Evolutionary conservation across 2,113 vertebrate genomes (phyloP), one percentile per base, ranked within the genome.

Genomic region (Clupea harengus): DNA sequence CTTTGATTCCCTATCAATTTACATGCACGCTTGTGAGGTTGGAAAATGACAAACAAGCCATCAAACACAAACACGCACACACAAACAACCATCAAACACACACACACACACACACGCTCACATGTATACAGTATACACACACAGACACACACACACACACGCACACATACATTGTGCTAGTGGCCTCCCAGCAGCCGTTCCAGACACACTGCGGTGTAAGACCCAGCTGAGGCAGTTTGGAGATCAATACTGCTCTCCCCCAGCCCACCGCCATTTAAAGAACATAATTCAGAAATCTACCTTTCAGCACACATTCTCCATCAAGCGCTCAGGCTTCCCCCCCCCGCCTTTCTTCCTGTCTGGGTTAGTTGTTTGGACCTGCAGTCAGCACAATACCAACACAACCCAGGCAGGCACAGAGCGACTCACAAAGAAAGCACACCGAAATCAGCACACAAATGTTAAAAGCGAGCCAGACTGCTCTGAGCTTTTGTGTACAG

Each of bases 261-360:
- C 94, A 95, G 95, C 95, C 94, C 88, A 91, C 94, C 94, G 96
- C 96, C 97, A 98, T 98, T 98, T 97, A 97, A 96, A 97, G 97
- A 98, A 97, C 96, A 97, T 97, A 98, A 97, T 97, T 97, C 96
- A 97, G 96, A 97, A 97, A 96, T 97, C 96, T 95, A 96, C 95
- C 96, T 97, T 97, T 96, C 96, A 97, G 96, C 96, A 92, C 95
- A 94, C 95, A 96, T 95, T 94, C 94, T 95, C 94, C 94, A 95
- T 96, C 95, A 96, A 94, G 93, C 90, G 91, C 92, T 93, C 93
- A 95, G 90, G 92, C n/a, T 50, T 78, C 84, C 87, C 86, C 84
- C 87, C 86, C 81, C 80, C 85, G 81, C 46, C 83, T 85, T 81
- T 84, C 84, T 78, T 95, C 95, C 95, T 93, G 92, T 92, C 89